phyloP scores from a whole-genome alignment of 1,140 invertebrate genomes.

The Pogonognathellus flavescens region DNA sequence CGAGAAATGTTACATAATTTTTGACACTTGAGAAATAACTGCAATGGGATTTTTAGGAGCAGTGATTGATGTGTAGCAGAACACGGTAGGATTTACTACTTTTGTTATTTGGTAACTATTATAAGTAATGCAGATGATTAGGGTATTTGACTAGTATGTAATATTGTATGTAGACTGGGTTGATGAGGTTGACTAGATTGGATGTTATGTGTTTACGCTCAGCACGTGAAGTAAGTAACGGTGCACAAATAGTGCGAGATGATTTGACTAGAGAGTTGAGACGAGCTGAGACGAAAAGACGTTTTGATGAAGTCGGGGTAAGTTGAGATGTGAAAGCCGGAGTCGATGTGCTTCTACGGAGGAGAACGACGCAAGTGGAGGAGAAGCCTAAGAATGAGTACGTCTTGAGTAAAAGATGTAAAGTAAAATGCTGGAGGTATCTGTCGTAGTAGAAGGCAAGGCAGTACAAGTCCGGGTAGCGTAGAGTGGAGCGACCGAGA shows the following conservation, averaged over 20 bases:
- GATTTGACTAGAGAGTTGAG: slow-evolving; percentile 11
- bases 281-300: slow-evolving; percentile 53
- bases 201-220: no score
- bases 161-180: no score
- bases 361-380: slow-evolving; percentile 56
- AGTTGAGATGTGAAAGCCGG: slow-evolving; percentile 54
- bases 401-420: slow-evolving; percentile 61
- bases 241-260: not conserved
- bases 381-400: slow-evolving; percentile 60
- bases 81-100: not conserved
- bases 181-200: no score
- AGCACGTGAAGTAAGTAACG: not conserved
- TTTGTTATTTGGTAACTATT: not conserved
- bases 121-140: not conserved
- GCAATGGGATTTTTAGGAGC: not conserved
- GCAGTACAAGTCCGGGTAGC: not conserved
- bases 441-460: slow-evolving; percentile 10
- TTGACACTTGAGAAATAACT: slow-evolving; percentile 36
- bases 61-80: not conserved
- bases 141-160: not conserved
- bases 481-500: not conserved
- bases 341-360: slow-evolving; percentile 53
- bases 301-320: slow-evolving; percentile 10
- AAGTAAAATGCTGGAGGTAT: slow-evolving; percentile 20
- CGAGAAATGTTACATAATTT: not conserved